Conservation (phyloP, 2,888 invertebrate genomes). For the Beris chalybata region DNA sequence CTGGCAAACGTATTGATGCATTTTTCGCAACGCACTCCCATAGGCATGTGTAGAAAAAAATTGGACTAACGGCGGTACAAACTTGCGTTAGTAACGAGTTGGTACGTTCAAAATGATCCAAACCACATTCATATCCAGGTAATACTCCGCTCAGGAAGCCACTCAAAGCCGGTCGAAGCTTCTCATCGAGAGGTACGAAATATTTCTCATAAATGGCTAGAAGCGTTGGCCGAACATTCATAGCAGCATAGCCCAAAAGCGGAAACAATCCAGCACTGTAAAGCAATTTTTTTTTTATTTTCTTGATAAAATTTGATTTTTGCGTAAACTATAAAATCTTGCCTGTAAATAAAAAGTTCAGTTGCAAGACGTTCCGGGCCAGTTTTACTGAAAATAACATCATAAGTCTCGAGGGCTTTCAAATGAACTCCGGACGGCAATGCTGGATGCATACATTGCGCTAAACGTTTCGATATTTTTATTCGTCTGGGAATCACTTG, state of each 20-base stretch:
- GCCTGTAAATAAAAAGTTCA: slow-evolving; percentile 82
- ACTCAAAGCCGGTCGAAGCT: slow-evolving; percentile 72
- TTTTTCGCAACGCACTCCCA: slow-evolving; percentile 86
- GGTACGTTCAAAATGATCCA: slow-evolving; percentile 78
- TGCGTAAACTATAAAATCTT: slow-evolving; percentile 47
- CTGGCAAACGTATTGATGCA: slow-evolving; percentile 78
- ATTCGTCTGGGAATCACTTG: slow-evolving; percentile 83
- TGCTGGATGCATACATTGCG: slow-evolving; percentile 92
- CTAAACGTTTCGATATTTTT: slow-evolving; percentile 85
- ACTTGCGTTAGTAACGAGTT: slow-evolving; percentile 56
- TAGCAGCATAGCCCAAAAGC: slow-evolving; percentile 83
- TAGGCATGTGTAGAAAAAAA: slow-evolving; percentile 82
- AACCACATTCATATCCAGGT: slow-evolving; percentile 84
- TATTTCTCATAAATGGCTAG: slow-evolving; percentile 84
- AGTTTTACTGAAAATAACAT: slow-evolving; percentile 86
- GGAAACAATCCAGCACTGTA: slow-evolving; percentile 76
- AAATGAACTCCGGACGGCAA: slow-evolving; percentile 89
- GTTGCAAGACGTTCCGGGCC: slow-evolving; percentile 77
- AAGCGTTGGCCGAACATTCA: slow-evolving; percentile 82
- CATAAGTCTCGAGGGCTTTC: slow-evolving; percentile 88
- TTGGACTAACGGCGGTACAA: slow-evolving; percentile 73
- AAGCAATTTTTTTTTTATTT: slow-evolving; percentile 28
- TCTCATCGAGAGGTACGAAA: slow-evolving; percentile 78
- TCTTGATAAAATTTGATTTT: slow-evolving; percentile 10
- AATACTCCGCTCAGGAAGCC: slow-evolving; percentile 85